phyloP scores from a whole-genome alignment of 1,140 invertebrate species.

The Conopomorpha cramerella region DNA sequence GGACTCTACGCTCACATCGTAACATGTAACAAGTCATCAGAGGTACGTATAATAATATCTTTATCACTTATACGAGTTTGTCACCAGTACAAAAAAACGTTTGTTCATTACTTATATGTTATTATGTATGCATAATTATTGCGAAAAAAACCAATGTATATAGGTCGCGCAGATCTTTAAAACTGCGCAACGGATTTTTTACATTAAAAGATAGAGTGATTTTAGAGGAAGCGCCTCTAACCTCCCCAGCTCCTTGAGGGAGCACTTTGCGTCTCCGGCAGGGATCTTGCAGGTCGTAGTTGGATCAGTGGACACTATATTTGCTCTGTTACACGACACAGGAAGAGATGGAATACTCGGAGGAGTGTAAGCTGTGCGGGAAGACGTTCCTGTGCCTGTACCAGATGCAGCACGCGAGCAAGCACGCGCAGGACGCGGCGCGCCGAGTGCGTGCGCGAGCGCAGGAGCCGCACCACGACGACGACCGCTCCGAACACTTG shows the following conservation, averaged over 20 bases:
- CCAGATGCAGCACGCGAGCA: constrained; percentile 53
- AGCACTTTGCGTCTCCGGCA: no score
- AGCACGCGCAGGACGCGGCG: constrained; percentile 38
- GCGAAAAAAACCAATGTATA: constrained; percentile 6
- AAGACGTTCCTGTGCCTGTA: constrained; percentile 64
- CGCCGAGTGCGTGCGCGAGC: constrained; percentile 15
- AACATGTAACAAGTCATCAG: constrained; percentile 64
- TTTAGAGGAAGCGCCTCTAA: no score
- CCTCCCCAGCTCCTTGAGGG: no score
- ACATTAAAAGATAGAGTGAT: no score
- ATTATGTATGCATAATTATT: constrained; percentile 6
- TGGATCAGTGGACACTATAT: no score
- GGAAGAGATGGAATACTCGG: constrained; percentile 58
- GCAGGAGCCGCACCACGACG: constrained; percentile 15
- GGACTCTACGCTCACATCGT: constrained; percentile 69
- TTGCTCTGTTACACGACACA: no score
- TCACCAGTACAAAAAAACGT: no score
- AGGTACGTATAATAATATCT: constrained; percentile 36
- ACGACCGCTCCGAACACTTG: constrained; percentile 6
- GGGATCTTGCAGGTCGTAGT: no score
- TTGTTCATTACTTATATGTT: no score
- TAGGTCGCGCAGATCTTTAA: no score
- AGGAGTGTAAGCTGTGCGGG: constrained; percentile 61
- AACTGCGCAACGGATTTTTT: no score
- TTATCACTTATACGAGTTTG: constrained; percentile 7